Conservation (phyloP, 2,113 vertebrate genomes). For the Solenodon paradoxus region DNA sequence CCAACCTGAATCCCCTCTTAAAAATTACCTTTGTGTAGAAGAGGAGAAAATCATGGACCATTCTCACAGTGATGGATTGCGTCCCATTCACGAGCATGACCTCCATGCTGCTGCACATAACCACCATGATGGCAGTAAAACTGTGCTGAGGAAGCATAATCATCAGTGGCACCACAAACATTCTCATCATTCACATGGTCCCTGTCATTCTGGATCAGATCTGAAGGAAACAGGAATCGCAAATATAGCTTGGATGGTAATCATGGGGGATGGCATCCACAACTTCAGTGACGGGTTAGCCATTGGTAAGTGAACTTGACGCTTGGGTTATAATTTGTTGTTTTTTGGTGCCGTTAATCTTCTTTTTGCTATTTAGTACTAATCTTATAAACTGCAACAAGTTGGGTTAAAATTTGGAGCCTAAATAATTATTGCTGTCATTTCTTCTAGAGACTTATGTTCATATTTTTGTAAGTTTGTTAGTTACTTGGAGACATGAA, state of each 20-base stretch:
- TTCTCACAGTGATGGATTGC: slow-evolving; percentile 78
- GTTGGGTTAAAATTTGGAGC: background rate
- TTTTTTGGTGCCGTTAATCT: background rate
- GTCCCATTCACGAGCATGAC: slow-evolving; percentile 70
- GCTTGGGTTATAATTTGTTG: background rate
- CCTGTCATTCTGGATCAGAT: slow-evolving; percentile 97
- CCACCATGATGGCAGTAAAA: slow-evolving; percentile 81
- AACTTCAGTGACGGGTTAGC: slow-evolving; percentile 99
- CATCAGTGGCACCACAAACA: slow-evolving; percentile 86
- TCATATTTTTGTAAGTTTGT: background rate
- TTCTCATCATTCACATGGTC: slow-evolving; percentile 92
- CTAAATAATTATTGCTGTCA: background rate
- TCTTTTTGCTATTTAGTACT: background rate
- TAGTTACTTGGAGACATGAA: background rate
- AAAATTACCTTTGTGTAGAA: slow-evolving; percentile 82
- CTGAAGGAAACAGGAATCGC: slow-evolving; percentile 97
- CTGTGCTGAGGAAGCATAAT: slow-evolving; percentile 84
- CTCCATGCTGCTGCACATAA: slow-evolving; percentile 76
- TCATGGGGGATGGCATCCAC: slow-evolving; percentile 99
- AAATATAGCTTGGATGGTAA: slow-evolving; percentile 99
- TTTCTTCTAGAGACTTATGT: background rate
- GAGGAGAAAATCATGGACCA: slow-evolving; percentile 80
- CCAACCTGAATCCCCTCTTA: slow-evolving; percentile 87
- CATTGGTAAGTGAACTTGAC: slow-evolving; percentile 87
- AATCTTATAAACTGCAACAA: background rate